Evolutionary conservation across 2,797 vertebrate species (phyloP).

Genomic region (Adelosebastes latens): DNA sequence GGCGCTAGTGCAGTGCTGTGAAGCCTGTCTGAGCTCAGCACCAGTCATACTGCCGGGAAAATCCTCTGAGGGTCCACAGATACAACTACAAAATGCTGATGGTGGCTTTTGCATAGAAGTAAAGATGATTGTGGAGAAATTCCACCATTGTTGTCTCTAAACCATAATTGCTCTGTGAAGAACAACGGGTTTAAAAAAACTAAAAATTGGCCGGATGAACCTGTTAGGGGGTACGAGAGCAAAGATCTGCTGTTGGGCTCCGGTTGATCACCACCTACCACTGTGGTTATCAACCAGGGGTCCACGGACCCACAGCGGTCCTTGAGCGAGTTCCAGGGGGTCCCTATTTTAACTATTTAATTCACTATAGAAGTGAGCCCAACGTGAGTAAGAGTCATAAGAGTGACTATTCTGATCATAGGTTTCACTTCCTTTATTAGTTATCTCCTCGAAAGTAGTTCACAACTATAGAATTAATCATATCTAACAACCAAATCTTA

Average conservation of each 20-base stretch:
- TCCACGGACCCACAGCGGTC: no score
- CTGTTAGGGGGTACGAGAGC: background rate
- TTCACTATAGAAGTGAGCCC: no score
- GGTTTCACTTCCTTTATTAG: no score
- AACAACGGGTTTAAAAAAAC: background rate
- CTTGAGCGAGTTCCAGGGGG: no score
- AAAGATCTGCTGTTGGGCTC: background rate
- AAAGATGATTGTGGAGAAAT: background rate
- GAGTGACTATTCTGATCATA: no score
- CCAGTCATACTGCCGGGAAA: background rate
- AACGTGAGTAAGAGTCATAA: no score
- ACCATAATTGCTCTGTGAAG: background rate
- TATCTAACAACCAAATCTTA: no score
- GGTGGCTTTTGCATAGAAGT: background rate
- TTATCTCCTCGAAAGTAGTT: no score
- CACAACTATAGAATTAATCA: no score
- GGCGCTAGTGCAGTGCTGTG: slow-evolving; percentile 41
- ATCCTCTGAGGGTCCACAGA: background rate
- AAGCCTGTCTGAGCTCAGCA: background rate
- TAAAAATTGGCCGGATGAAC: background rate
- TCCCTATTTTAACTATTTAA: no score
- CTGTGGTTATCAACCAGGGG: no score
- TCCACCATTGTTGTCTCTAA: background rate
- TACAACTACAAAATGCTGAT: background rate
- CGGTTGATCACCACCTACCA: background rate